Conservation (phyloP, 2,888 invertebrate species). For the Eupithecia subfuscata region DNA sequence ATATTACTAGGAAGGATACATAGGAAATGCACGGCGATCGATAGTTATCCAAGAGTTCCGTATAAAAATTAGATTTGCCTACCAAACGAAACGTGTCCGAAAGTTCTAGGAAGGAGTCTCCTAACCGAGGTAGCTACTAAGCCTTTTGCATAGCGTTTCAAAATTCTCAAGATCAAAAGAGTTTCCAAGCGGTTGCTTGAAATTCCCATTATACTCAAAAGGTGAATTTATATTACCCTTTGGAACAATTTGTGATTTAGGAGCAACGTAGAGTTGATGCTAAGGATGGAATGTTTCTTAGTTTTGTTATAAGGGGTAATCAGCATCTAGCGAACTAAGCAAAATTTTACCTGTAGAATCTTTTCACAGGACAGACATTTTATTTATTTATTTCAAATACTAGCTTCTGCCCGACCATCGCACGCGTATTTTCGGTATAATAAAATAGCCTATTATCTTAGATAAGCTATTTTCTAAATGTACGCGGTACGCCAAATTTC, state of each 20-base stretch:
- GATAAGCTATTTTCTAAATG: too few relatives aligned
- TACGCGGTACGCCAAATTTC: too few relatives aligned
- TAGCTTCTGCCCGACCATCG: too few relatives aligned
- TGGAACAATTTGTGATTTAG: constrained; percentile 60
- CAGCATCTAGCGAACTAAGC: too few relatives aligned
- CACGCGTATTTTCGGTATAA: too few relatives aligned
- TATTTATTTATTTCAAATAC: too few relatives aligned
- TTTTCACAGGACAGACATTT: too few relatives aligned
- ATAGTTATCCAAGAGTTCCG: constrained; percentile 76
- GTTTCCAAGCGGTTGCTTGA: constrained; percentile 73
- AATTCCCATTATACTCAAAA: constrained; percentile 76
- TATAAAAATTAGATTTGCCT: constrained; percentile 79
- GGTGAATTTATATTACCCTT: constrained; percentile 65
- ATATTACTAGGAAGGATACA: too few relatives aligned
- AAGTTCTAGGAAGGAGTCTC: constrained; percentile 43
- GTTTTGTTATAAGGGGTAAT: too few relatives aligned
- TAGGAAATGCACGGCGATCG: constrained; percentile 40
- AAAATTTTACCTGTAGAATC: too few relatives aligned
- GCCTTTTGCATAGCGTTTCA: constrained; percentile 63
- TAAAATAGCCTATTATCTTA: too few relatives aligned
- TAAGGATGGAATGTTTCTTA: constrained; percentile 10
- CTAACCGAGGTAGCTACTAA: constrained; percentile 36
- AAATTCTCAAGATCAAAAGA: constrained; percentile 76
- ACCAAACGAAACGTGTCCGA: constrained; percentile 70
- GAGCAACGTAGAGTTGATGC: constrained; percentile 36